These are phyloP conservation scores for Melitaea cinxia DNA, from an alignment of 1,140 invertebrate genomes.

Conservation along the genomic window DNA sequence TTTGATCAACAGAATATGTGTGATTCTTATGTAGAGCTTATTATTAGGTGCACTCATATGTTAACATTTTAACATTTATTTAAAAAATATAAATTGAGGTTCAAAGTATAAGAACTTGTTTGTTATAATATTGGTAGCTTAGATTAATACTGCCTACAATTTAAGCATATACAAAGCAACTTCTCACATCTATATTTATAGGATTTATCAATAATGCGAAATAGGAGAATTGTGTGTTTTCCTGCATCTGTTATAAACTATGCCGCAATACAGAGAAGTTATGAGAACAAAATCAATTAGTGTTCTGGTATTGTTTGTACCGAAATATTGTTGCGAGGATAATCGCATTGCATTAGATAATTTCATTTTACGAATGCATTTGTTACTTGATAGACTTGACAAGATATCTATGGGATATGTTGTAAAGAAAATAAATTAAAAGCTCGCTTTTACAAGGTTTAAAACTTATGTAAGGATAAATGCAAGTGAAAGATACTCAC, in stretches of 20 bases:
- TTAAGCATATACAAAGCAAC: background rate
- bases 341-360: background rate
- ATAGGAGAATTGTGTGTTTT: background rate
- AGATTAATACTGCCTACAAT: too few species aligned
- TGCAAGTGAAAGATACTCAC: too few species aligned
- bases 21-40: slow-evolving; percentile 50
- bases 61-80: too few species aligned
- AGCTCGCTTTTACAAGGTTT: too few species aligned
- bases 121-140: too few species aligned
- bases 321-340: background rate
- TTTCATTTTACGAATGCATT: too few species aligned
- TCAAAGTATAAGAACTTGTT: too few species aligned
- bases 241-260: background rate
- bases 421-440: too few species aligned
- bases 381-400: too few species aligned
- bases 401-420: too few species aligned
- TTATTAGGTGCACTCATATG: slow-evolving; percentile 54
- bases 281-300: background rate
- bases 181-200: background rate
- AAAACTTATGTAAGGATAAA: too few species aligned
- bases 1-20: slow-evolving; percentile 32
- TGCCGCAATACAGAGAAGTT: background rate
- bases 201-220: background rate
- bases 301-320: background rate
- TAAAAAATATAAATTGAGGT: too few species aligned